These are phyloP conservation scores for Sminthurinus aureus DNA, from an alignment of 2,888 invertebrate species.

Conservation along the genomic window DNA sequence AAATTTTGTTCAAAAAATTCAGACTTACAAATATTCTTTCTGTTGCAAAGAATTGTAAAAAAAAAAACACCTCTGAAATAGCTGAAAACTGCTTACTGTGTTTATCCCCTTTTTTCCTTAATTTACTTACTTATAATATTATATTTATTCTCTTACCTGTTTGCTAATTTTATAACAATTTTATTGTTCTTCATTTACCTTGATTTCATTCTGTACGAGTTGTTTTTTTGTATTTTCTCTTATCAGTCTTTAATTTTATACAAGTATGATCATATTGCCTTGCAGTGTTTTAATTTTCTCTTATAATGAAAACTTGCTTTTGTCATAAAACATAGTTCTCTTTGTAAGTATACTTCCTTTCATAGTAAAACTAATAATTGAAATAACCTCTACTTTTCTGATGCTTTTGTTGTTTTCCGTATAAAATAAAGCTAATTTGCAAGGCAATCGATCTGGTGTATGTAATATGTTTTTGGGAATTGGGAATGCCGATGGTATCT, in stretches of 20 bases:
- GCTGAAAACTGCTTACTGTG: slow-evolving; percentile 46
- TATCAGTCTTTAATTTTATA: neutral
- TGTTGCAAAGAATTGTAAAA: slow-evolving; percentile 1
- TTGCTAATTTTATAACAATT: neutral
- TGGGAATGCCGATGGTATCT: too few species aligned
- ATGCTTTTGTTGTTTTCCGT: neutral
- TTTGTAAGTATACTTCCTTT: too few species aligned
- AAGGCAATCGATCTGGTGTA: too few species aligned
- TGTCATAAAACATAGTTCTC: too few species aligned
- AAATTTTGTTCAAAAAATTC: neutral
- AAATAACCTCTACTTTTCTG: too few species aligned
- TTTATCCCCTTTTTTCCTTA: slow-evolving; percentile 38
- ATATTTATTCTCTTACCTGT: neutral
- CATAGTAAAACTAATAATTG: too few species aligned
- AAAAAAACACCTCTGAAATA: slow-evolving; percentile 46
- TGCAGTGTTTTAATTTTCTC: too few species aligned
- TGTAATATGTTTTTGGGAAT: too few species aligned
- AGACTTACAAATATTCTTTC: neutral
- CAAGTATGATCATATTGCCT: neutral
- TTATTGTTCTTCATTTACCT: neutral
- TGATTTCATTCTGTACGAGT: neutral
- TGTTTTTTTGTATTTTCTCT: neutral
- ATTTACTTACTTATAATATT: slow-evolving; percentile 20
- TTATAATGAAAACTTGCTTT: too few species aligned
- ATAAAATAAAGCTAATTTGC: neutral